phyloP scores from a whole-genome alignment of 2,113 vertebrate genomes.

The Lepus timidus region DNA sequence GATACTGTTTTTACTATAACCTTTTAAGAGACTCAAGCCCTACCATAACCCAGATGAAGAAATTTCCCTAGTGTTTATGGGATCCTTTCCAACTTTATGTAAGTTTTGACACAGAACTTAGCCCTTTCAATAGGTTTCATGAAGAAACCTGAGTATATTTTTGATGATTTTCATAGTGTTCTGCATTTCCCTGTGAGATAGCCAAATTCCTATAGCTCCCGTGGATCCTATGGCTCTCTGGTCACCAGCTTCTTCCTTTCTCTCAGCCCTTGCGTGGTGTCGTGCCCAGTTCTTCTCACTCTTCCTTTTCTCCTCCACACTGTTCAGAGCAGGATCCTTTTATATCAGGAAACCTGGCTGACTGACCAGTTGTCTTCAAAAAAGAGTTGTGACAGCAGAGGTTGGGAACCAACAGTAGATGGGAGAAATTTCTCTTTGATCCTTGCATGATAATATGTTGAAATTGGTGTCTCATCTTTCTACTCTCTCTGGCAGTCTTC shows the following conservation, averaged over 20 bases:
- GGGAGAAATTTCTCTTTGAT: neutral
- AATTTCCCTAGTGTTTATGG: neutral
- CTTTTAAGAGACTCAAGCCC: conserved; percentile 29
- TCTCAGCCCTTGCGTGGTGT: neutral
- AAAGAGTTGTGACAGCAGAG: neutral
- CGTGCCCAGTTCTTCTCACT: neutral
- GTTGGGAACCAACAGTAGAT: neutral
- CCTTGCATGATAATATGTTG: neutral
- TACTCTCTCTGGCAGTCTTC: neutral
- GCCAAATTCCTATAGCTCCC: neutral
- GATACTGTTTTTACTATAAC: neutral
- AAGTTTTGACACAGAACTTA: neutral
- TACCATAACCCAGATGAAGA: neutral
- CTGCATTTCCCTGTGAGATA: neutral
- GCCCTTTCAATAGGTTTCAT: neutral
- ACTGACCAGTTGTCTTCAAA: neutral
- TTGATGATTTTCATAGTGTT: neutral
- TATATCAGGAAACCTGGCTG: neutral
- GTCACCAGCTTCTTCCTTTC: neutral
- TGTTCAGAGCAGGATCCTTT: neutral
- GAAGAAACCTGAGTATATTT: neutral
- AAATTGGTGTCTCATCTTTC: neutral
- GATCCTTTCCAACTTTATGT: neutral
- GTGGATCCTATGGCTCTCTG: neutral
- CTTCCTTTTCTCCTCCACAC: neutral